Evolutionary conservation across 2,797 vertebrate species (phyloP).

Genomic region (Salarias fasciatus): DNA sequence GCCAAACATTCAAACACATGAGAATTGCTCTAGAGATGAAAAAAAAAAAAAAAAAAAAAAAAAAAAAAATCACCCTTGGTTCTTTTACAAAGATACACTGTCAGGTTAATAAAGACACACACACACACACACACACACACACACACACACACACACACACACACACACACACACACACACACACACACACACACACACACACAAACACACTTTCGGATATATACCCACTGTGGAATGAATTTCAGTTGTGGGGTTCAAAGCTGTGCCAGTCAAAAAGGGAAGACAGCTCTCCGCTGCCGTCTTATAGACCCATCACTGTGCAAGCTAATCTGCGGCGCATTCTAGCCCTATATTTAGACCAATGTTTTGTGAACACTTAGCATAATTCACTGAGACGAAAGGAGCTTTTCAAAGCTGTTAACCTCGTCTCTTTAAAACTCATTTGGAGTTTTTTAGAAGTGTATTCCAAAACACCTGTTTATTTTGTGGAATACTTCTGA

Average conservation of each 20-base stretch:
- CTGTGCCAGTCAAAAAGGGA: conserved; percentile 66
- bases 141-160: conserved; percentile 17
- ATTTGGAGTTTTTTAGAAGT: conserved; percentile 56
- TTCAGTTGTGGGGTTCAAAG: conserved; percentile 68
- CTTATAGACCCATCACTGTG: conserved; percentile 73
- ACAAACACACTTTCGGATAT: conserved; percentile 42
- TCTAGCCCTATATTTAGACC: conserved; percentile 78
- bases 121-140: conserved; percentile 6
- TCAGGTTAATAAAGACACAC: conserved; percentile 41
- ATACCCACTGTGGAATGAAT: conserved; percentile 61
- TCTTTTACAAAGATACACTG: conserved; percentile 33
- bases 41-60: conserved; percentile 32
- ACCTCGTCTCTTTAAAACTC: conserved; percentile 68
- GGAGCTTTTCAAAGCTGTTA: conserved; percentile 72
- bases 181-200: too few relatives aligned
- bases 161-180: conserved; percentile 6
- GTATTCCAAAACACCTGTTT: conserved; percentile 61
- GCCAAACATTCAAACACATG: conserved; percentile 37
- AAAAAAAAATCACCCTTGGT: conserved; percentile 31
- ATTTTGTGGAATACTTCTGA: conserved; percentile 12
- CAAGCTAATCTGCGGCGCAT: conserved; percentile 70
- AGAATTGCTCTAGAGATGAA: conserved; percentile 47
- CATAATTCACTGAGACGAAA: conserved; percentile 77
- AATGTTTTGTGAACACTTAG: conserved; percentile 78
- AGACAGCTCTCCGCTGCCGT: conserved; percentile 59